phyloP scores from a whole-genome alignment of 1,140 invertebrate genomes.

The Aphaenogaster floridana region DNA sequence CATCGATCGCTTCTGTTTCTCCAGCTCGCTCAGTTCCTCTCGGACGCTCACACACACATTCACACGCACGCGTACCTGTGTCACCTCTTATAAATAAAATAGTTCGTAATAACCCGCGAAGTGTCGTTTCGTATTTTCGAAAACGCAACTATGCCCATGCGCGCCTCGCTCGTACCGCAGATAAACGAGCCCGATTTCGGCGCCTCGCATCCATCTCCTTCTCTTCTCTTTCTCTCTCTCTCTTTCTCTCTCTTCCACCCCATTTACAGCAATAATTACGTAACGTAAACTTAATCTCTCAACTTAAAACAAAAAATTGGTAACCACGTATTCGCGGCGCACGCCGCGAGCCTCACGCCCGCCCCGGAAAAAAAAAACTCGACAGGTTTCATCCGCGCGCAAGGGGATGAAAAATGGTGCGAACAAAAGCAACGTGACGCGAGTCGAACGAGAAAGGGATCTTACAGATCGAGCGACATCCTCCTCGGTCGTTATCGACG shows the following conservation, averaged over 20 bases:
- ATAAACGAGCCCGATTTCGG: constrained; percentile 32
- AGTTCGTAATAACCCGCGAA: constrained; percentile 75
- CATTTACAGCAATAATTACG: constrained; percentile 69
- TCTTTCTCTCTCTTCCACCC: constrained; percentile 8
- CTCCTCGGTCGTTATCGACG: background rate
- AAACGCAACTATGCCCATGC: constrained; percentile 70
- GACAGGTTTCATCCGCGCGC: constrained; percentile 1
- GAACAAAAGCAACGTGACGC: constrained; percentile 32
- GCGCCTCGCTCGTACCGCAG: constrained; percentile 38
- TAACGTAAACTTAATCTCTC: constrained; percentile 78
- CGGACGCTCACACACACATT: constrained; percentile 13
- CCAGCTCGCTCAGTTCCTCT: constrained; percentile 14
- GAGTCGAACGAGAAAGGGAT: constrained; percentile 26
- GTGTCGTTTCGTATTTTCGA: constrained; percentile 62
- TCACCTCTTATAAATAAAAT: constrained; percentile 79
- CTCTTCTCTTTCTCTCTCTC: constrained; percentile 17
- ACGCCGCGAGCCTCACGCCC: constrained; percentile 59
- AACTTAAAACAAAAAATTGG: constrained; percentile 81
- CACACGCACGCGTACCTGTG: constrained; percentile 30
- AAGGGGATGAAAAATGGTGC: constrained; percentile 18
- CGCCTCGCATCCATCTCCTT: constrained; percentile 31
- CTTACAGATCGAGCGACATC: background rate
- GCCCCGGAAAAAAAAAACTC: background rate
- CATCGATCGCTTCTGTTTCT: constrained; percentile 12
- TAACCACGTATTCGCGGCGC: constrained; percentile 74